Evolutionary conservation across 2,113 vertebrate species (phyloP).

Genomic region (Butorides virescens): DNA sequence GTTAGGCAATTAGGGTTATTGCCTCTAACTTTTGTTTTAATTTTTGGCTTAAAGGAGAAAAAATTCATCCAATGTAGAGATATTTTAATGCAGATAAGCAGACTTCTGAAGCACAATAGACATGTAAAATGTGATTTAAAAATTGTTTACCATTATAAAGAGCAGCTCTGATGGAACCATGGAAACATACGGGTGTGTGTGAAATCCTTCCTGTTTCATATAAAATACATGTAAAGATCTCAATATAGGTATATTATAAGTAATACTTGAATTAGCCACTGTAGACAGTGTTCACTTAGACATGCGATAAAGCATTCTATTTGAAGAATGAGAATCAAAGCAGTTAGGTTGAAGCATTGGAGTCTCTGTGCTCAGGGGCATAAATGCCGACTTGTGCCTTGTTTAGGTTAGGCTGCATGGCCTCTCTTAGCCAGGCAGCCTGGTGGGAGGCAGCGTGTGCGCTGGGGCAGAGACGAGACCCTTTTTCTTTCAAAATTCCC

Average conservation of each 20-base stretch:
- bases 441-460: accelerated
- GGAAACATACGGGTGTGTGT: accelerated
- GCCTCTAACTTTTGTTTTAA: neutral
- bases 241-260: neutral
- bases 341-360: neutral
- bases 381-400: neutral
- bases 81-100: neutral
- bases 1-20: neutral
- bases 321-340: neutral
- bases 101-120: neutral
- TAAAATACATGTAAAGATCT: neutral
- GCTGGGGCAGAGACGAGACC: neutral
- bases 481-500: neutral
- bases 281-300: neutral
- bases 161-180: neutral
- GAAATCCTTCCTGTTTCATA: neutral
- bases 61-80: neutral
- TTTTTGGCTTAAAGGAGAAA: neutral
- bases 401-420: neutral
- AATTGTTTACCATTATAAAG: neutral
- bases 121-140: neutral
- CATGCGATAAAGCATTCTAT: neutral
- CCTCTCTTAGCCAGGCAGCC: no score
- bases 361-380: neutral
- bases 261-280: neutral